Percentiles rank a stretch among this genome's conserved stretches.
These are phyloP conservation scores for Vireo altiloquus DNA, from an alignment of 2,113 vertebrate species.

Conservation along the genomic window DNA sequence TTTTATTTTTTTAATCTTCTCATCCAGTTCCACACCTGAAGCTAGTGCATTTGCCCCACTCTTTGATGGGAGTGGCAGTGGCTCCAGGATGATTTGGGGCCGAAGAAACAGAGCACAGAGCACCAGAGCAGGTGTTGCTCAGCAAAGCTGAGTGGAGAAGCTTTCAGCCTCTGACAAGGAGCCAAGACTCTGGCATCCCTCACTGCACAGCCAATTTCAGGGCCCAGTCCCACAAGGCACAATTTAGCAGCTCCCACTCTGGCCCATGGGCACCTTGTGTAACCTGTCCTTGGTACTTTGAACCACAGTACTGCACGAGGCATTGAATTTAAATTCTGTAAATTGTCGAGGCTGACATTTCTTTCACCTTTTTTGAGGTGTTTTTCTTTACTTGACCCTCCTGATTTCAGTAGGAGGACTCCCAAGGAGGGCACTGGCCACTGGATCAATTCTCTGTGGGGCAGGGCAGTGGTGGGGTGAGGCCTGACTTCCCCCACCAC, in stretches of 20 bases:
- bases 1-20: neutral
- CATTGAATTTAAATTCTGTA: neutral
- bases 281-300: neutral
- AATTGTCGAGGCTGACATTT: neutral
- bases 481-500: neutral
- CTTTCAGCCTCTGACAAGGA: neutral
- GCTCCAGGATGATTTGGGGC: neutral
- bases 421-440: neutral
- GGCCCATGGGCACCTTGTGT: neutral
- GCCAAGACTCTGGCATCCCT: neutral
- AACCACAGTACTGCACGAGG: neutral
- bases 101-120: neutral
- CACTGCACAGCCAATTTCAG: neutral
- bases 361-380: neutral
- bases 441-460: fast-evolving
- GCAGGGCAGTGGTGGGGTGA: neutral
- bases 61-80: neutral
- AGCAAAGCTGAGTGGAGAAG: neutral
- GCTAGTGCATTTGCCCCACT: neutral
- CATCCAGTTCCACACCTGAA: neutral
- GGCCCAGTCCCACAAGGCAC: neutral
- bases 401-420: neutral
- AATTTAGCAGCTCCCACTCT: neutral
- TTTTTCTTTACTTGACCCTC: neutral
- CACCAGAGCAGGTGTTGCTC: neutral